Conservation (phyloP, 2,888 invertebrate species). For the Synanthedon vespiformis region DNA sequence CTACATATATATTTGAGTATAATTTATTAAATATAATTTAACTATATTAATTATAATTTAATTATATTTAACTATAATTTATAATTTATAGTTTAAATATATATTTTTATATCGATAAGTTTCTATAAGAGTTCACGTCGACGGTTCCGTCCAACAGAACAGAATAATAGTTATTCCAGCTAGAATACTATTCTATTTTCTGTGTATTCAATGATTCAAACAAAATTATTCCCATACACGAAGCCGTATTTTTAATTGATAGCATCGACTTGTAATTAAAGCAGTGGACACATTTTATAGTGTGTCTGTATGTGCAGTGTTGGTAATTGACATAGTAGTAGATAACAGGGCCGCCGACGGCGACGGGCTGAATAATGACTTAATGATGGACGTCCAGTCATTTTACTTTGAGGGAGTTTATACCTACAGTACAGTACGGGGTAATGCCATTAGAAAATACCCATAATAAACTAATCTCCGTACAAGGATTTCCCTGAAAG, state of each 20-base stretch:
- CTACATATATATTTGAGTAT: too few relatives aligned
- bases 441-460: conserved; percentile 29
- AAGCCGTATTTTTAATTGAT: background rate
- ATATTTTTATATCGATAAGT: too few relatives aligned
- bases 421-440: conserved; percentile 10
- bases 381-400: conserved; percentile 24
- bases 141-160: too few relatives aligned
- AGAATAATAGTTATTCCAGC: too few relatives aligned
- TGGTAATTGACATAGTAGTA: conserved; percentile 3
- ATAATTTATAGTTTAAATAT: too few relatives aligned
- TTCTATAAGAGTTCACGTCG: too few relatives aligned
- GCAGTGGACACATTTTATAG: conserved; percentile 11
- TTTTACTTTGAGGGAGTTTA: conserved; percentile 16
- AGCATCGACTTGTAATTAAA: conserved; percentile 5
- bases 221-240: too few relatives aligned
- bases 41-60: too few relatives aligned
- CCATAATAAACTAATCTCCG: conserved; percentile 21
- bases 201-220: too few relatives aligned
- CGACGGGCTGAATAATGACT: conserved; percentile 25
- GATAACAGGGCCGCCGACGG: conserved; percentile 28
- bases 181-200: too few relatives aligned
- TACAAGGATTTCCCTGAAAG: conserved; percentile 21
- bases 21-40: too few relatives aligned
- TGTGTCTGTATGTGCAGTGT: conserved; percentile 6
- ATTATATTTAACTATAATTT: too few relatives aligned